Conservation (phyloP, 2,113 vertebrate species). For the Sprattus sprattus region DNA sequence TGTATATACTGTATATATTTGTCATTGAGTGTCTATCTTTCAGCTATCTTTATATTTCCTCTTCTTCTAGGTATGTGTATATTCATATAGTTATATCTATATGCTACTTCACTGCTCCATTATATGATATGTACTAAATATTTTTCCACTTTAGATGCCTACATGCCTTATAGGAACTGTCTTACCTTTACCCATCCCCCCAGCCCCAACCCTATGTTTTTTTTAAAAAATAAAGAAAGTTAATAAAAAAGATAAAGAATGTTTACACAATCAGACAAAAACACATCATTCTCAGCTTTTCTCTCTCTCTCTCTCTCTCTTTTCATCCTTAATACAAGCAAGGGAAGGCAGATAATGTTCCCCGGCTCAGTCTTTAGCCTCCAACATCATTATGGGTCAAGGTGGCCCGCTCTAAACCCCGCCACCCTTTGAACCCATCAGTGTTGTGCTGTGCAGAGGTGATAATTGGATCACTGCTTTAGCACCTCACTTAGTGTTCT, state of each 20-base stretch:
- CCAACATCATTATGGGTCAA: conserved; percentile 13
- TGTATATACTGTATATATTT: too few relatives aligned
- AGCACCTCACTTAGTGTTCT: conserved; percentile 18
- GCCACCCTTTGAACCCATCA: conserved; percentile 15
- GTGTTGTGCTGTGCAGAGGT: background rate
- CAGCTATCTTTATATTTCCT: too few relatives aligned
- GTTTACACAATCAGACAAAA: background rate
- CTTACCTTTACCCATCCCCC: too few relatives aligned
- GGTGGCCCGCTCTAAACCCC: background rate
- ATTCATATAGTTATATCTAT: too few relatives aligned
- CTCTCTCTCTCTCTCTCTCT: background rate
- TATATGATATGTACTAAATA: too few relatives aligned
- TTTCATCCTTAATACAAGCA: background rate
- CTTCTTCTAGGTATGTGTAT: too few relatives aligned
- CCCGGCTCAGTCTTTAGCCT: background rate
- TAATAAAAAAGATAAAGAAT: background rate
- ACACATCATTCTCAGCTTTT: background rate
- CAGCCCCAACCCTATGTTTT: too few relatives aligned
- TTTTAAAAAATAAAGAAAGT: too few relatives aligned
- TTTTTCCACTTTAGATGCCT: too few relatives aligned
- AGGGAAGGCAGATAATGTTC: background rate
- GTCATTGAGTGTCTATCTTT: too few relatives aligned
- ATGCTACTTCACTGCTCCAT: too few relatives aligned
- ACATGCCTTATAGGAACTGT: too few relatives aligned
- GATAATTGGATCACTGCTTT: conserved; percentile 27